Conservation (phyloP, 2,888 invertebrate genomes). For the Cistogaster globosa region DNA sequence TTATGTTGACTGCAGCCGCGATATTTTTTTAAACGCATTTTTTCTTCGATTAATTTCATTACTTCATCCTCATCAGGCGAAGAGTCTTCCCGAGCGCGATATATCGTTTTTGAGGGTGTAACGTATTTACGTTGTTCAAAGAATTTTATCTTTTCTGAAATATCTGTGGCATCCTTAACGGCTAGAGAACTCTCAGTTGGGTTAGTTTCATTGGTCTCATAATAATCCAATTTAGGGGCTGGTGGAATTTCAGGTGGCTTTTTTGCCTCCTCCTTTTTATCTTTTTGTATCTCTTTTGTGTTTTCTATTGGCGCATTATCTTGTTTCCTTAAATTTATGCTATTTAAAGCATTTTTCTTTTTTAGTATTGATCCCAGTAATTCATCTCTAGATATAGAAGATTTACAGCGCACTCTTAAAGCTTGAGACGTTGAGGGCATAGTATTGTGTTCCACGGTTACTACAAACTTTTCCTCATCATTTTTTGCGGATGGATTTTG, state of each 20-base stretch:
- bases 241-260: conserved; percentile 61
- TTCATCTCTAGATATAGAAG: conserved; percentile 84
- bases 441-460: conserved; percentile 84
- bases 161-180: conserved; percentile 84
- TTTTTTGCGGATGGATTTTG: conserved; percentile 81
- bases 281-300: not conserved
- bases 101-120: conserved; percentile 83
- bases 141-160: conserved; percentile 88
- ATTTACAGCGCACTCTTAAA: conserved; percentile 86
- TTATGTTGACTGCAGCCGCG: conserved; percentile 77
- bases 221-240: conserved; percentile 79
- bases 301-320: conserved; percentile 85
- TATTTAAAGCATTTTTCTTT: conserved; percentile 75
- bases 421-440: conserved; percentile 74
- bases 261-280: not conserved
- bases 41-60: conserved; percentile 84
- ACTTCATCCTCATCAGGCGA: conserved; percentile 84
- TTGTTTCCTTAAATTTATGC: conserved; percentile 43
- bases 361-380: conserved; percentile 80
- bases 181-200: conserved; percentile 13
- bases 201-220: not conserved
- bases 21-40: conserved; percentile 77
- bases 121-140: conserved; percentile 88
- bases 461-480: conserved; percentile 84
- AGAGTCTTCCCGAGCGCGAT: conserved; percentile 84